Percentiles rank a stretch among this genome's conserved stretches.
These are phyloP conservation scores for Steinernema scapterisci DNA, from an alignment of 2,888 invertebrate genomes.

Conservation along the genomic window DNA sequence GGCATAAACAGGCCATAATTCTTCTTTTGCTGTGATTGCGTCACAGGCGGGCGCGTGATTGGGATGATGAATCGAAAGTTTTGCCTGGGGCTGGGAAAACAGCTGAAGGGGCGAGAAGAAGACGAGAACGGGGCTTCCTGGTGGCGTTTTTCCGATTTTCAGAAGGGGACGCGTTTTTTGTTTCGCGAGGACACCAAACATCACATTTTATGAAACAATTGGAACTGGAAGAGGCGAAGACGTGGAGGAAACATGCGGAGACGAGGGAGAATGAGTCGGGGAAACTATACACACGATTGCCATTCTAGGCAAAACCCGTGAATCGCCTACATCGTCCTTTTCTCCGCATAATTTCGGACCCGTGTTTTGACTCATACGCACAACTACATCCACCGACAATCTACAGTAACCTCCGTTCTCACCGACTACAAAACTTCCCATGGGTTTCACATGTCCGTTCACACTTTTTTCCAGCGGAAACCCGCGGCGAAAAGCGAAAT, in stretches of 20 bases:
- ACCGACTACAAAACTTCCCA: not conserved
- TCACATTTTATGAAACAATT: too few species aligned
- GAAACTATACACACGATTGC: too few species aligned
- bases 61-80: not conserved
- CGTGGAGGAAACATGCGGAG: too few species aligned
- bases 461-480: not conserved
- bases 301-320: too few species aligned
- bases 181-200: too few species aligned
- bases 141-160: not conserved
- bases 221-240: too few species aligned
- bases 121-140: too few species aligned
- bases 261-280: too few species aligned
- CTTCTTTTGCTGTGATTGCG: not conserved
- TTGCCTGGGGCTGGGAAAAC: not conserved
- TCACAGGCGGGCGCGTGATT: not conserved
- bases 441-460: conserved; percentile 19
- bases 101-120: not conserved
- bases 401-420: not conserved
- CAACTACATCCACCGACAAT: too few species aligned
- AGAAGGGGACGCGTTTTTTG: not conserved
- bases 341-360: too few species aligned
- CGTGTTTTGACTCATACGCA: too few species aligned
- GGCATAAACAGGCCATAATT: not conserved
- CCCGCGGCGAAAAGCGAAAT: not conserved
- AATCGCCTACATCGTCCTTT: too few species aligned